Evolutionary conservation across 2,797 vertebrate species (phyloP), one percentile per base, ranked within the genome.

Genomic region (Diplodus sargus): DNA sequence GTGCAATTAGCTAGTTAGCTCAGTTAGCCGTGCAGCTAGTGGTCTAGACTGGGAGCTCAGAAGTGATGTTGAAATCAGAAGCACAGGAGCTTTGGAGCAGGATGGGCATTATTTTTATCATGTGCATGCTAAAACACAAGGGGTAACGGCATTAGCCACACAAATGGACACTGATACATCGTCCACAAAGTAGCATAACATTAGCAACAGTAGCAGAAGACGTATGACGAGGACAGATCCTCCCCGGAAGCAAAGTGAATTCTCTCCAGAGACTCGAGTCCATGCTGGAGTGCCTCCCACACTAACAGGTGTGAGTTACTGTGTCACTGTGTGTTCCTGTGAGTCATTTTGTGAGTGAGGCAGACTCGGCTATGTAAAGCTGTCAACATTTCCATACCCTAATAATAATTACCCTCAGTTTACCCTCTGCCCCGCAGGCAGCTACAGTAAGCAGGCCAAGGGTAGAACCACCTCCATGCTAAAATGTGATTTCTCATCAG

Each of bases 401-500:
- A 89, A 93, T 92, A 93, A 92, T 90, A 87, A 92, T 95, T 92
- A 92, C 84, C 92, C 89, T 91, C 79, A 64, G 68, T 85, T 89
- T 91, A 88, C 84, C 92, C 91, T 91, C 82, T 83, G 84, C 83
- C 87, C 90, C 76, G 75, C 60, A 87, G 84, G 77, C 85, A 89
- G 70, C 78, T 69, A 78, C 68, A 83, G 79, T 79, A 91, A 93
- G 92, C 85, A 89, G 87, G 89, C 86, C 86, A 87, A 72, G 85
- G 86, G 80, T 91, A 87, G 73, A 77, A 84, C 80, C 82, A 76
- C 84, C 85, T 79, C 76, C 60, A 62, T 82, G 84, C 34, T 83
- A 78, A 87, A 85, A 74, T 74, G 81, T 75, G 79, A 89, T 91
- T 90, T 91, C 86, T 90, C 89, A 91, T 91, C 81, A 87, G 87